Evolutionary conservation across 2,113 vertebrate species (phyloP), one percentile per base, ranked within the genome.

Genomic region (Notarius quadriscutis): DNA sequence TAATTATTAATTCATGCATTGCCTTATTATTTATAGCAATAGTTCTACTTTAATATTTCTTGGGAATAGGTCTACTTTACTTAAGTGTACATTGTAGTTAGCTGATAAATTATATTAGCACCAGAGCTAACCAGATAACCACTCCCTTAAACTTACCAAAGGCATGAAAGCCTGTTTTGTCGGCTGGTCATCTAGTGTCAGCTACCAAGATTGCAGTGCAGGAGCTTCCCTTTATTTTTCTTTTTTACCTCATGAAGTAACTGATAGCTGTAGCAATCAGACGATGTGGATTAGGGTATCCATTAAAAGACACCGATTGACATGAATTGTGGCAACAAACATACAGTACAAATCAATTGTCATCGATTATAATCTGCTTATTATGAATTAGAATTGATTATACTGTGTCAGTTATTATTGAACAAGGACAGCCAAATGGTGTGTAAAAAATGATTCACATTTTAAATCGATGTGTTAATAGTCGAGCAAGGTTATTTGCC

Each of bases 31-130:
- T 58, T 79, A 57, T 55, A 79, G 53, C 18, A 79, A 58, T 57
- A 57, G 14, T 15, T 57, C 7, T 34, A 34, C 0, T 15, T 58
- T 80, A 30, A 58, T 34, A 80, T 58, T 14, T 57, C 77, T 58
- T 58, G 14, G n/a, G n/a, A 30, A 80, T 81, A 34, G 27, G 5
- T 55, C 25, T 9, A 58, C 53, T 81, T 60, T 81, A 81, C 27
- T 41, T 11, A 30, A 34, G 9, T 55, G 7, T 58, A 81, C 3
- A 10, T 60, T 22, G 27, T 41, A 60, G 27, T 11, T 4, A 81
- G 55, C 53, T 81, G 55, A 81, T 81, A 34, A 80, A 81, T 81
- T 57, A 34, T 6, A 41, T 81, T 34, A 60, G 55, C 27, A 81
- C 27, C 17, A 81, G 27, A 81, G 55, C 27, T 60, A 77, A 77